Base-by-base conservation (phyloP, 2,888 invertebrate genomes). In the Machimus rusticus region DNA sequence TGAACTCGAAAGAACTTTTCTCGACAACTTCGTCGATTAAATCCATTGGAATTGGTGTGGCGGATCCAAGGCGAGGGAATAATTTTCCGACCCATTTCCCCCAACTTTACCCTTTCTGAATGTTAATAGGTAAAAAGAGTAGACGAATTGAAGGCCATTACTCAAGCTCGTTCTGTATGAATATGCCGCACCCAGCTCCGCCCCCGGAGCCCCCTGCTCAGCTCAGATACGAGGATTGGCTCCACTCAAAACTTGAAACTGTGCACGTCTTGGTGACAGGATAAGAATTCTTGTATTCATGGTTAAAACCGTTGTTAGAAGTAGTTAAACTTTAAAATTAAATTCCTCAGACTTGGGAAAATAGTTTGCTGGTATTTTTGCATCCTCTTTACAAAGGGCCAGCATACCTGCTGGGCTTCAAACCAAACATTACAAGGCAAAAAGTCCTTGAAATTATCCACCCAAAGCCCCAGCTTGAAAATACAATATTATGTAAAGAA, bases 281-380 rank as follows among this genome's bases (percentile, higher is more conserved):
- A 84, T 84, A 39, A 84, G 84, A 84, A 74, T 66, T 39, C 66
- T 84, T 84, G 66, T 84, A 37, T 84, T 84, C 66, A 84, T 84
- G 37, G 66, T 84, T 78, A 78, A 77, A 66, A 78, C 19, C 39
- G 39, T 66, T 66, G 66, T 34, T 74, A 74, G 31, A 84, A 66
- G 84, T 84, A 74, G 66, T 84, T 84, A 39, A 84, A 84, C 66
- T 84, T 84, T 84, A 66, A 84, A 84, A 84, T 84, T 84, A 84
- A 84, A 84, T 84, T 84, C 66, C 66, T 66, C 2, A 34, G 66
- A 16, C 57, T 43, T 43, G 84, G 19, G 39, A 28, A 66, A 66
- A 66, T 66, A 66, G 66, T 66, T 66, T 66, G 66, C 66, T 66
- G 66, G 66, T 66, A 66, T 66, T 66, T 66, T 66, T 28, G 28